Conservation (phyloP, 1,140 invertebrate species). For the Bombus ignitus region DNA sequence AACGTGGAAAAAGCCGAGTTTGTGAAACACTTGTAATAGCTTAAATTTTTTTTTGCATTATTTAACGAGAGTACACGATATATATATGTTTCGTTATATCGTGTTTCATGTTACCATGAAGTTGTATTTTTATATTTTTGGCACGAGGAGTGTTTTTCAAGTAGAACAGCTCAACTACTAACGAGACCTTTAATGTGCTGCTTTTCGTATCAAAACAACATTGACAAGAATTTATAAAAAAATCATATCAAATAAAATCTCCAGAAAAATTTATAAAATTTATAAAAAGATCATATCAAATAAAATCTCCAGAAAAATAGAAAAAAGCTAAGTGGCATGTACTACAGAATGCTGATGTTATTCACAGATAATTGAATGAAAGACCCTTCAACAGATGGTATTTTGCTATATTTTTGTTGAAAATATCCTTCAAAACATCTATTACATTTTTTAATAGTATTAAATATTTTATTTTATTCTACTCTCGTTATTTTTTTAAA, state of each 20-base stretch:
- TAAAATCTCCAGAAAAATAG: neutral
- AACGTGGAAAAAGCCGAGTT: neutral
- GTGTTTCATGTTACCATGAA: neutral
- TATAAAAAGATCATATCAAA: neutral
- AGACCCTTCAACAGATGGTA: neutral
- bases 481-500: neutral
- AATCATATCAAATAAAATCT: neutral
- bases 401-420: neutral
- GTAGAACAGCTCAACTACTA: neutral
- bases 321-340: neutral
- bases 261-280: neutral
- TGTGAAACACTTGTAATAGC: neutral
- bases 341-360: no score
- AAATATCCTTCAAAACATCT: neutral
- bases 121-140: neutral
- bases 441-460: neutral
- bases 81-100: neutral
- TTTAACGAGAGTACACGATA: neutral
- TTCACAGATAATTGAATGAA: neutral
- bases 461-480: neutral
- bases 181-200: neutral
- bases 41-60: neutral
- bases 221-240: neutral
- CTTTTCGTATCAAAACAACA: neutral
- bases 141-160: neutral